phyloP scores from a whole-genome alignment of 2,888 invertebrate species.

The Hesperia comma region DNA sequence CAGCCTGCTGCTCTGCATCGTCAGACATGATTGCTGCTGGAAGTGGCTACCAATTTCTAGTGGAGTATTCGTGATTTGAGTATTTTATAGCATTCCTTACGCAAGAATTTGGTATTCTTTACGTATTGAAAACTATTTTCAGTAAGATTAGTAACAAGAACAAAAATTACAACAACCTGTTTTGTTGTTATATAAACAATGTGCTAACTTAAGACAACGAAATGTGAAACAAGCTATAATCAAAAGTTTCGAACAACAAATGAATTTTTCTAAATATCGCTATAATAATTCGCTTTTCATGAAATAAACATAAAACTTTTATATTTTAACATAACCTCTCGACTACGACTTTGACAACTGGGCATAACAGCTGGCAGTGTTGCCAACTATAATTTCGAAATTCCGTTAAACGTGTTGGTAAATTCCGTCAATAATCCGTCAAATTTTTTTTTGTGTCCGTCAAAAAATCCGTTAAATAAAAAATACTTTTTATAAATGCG shows the following conservation, averaged over 20 bases:
- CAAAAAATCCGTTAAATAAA: too few relatives aligned
- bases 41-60: constrained; percentile 32
- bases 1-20: constrained; percentile 88
- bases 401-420: too few relatives aligned
- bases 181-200: constrained; percentile 1
- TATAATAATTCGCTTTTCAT: neutral
- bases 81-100: too few relatives aligned
- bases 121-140: too few relatives aligned
- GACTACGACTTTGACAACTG: neutral
- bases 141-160: constrained; percentile 8
- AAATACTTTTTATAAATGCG: too few relatives aligned
- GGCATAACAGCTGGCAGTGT: too few relatives aligned
- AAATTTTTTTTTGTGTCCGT: too few relatives aligned
- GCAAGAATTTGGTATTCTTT: too few relatives aligned
- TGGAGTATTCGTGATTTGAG: too few relatives aligned
- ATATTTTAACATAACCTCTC: neutral
- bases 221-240: neutral
- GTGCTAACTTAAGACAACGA: neutral
- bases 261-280: neutral
- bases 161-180: neutral
- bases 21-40: constrained; percentile 63
- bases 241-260: neutral
- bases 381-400: too few relatives aligned
- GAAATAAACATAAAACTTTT: neutral
- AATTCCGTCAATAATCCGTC: too few relatives aligned